Conservation (phyloP, 2,888 invertebrate species). For the Stenichneumon culpator region DNA sequence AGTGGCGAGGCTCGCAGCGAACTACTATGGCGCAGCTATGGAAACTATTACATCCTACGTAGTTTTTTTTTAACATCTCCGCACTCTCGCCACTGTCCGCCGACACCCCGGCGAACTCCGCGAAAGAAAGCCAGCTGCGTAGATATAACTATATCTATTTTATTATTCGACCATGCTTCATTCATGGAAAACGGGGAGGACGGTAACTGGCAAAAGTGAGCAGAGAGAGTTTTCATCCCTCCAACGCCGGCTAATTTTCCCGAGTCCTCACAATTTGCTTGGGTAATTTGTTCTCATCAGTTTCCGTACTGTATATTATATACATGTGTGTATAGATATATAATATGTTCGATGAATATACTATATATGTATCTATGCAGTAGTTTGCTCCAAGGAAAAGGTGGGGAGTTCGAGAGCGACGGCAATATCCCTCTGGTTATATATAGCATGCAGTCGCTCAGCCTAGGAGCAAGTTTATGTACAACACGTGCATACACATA, state of each 20-base stretch:
- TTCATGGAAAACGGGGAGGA: background rate
- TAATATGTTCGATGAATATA: background rate
- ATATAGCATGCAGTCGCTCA: conserved; percentile 10
- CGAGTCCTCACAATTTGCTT: background rate
- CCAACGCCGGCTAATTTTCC: background rate
- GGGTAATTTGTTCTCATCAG: conserved; percentile 4
- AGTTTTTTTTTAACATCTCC: background rate
- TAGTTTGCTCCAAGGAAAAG: background rate
- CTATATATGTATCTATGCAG: conserved; percentile 7
- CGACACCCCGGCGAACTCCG: background rate
- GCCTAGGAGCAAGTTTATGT: background rate
- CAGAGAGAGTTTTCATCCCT: background rate
- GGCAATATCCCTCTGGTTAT: background rate
- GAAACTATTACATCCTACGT: background rate
- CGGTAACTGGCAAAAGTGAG: background rate
- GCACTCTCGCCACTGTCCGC: background rate
- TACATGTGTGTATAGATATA: background rate
- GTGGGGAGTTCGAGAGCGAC: background rate
- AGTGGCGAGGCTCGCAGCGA: background rate
- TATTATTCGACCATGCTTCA: conserved; percentile 19
- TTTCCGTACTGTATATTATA: background rate
- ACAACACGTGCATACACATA: background rate
- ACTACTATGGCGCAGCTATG: background rate
- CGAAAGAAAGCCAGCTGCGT: background rate
- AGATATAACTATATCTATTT: conserved; percentile 1